A percentile compares a stretch with the other conserved stretches of the same genome.
These are phyloP conservation scores for Carcina quercana DNA, from an alignment of 2,888 invertebrate genomes.

Conservation along the genomic window DNA sequence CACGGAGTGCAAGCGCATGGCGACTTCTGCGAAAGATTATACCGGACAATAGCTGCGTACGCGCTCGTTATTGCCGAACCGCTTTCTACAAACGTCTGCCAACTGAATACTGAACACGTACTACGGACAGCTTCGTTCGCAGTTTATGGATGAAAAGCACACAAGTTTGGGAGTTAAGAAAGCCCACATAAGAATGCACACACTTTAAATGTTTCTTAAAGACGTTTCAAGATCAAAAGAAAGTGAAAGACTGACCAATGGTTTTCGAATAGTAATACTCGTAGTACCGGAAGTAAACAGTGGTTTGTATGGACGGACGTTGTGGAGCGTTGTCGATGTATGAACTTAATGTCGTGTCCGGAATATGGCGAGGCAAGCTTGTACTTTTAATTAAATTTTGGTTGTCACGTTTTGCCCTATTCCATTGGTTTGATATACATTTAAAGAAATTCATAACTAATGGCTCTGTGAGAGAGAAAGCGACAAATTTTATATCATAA, in stretches of 20 bases:
- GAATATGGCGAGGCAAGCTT: no score
- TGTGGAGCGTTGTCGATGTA: no score
- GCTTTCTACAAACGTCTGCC: constrained; percentile 66
- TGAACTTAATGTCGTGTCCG: no score
- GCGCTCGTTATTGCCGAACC: constrained; percentile 63
- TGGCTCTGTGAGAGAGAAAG: no score
- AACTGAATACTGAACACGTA: constrained; percentile 55
- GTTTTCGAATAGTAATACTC: no score
- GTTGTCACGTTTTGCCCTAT: no score
- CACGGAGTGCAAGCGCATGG: constrained; percentile 52
- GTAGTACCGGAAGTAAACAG: no score
- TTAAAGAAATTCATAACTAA: no score
- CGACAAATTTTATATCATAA: no score
- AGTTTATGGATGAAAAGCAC: constrained; percentile 30
- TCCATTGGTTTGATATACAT: no score
- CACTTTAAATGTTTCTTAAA: not conserved
- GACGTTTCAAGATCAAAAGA: not conserved
- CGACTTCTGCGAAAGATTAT: constrained; percentile 68
- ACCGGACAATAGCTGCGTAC: constrained; percentile 59
- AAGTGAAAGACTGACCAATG: not conserved
- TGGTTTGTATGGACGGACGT: no score
- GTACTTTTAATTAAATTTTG: no score
- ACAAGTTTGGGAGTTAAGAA: constrained; percentile 1
- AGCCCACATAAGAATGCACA: constrained; percentile 3
- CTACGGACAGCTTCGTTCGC: constrained; percentile 24